These are phyloP conservation scores for Oreotrochilus melanogaster DNA, from an alignment of 2,113 vertebrate genomes.

Conservation along the genomic window DNA sequence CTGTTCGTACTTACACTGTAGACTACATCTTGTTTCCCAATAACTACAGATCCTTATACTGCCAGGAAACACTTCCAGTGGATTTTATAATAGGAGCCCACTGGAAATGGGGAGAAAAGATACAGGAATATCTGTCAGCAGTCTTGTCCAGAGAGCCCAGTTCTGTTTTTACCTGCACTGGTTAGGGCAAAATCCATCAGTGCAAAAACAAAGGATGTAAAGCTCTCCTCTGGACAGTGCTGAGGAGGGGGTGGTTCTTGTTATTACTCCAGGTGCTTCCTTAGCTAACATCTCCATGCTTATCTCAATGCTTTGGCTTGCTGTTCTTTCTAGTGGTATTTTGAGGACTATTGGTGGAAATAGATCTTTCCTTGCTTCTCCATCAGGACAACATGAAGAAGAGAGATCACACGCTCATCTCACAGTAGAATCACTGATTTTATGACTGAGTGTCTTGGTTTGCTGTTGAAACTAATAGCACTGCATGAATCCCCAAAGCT, in stretches of 20 bases:
- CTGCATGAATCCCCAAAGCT: neutral
- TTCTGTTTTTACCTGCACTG: neutral
- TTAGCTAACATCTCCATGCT: neutral
- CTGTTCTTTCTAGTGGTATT: neutral
- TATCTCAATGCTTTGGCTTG: neutral
- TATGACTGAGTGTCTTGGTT: neutral
- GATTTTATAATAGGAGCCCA: conserved; percentile 36
- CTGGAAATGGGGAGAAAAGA: conserved; percentile 11
- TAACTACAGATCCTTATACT: neutral
- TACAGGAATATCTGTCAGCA: conserved; percentile 49
- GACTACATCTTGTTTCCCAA: neutral
- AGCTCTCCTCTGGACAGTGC: neutral
- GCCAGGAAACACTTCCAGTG: conserved; percentile 17
- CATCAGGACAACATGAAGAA: neutral
- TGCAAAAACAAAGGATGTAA: neutral
- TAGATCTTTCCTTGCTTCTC: neutral
- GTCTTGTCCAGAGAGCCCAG: neutral
- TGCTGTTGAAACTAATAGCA: neutral
- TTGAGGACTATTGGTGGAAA: neutral
- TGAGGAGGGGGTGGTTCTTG: neutral
- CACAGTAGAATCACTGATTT: neutral
- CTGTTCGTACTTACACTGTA: neutral
- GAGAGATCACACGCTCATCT: neutral
- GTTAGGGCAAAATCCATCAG: neutral
- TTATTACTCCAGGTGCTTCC: neutral